Evolutionary conservation across 2,113 vertebrate species (phyloP), one percentile per base, ranked within the genome.

Genomic region (Paracanthobrama guichenoti): DNA sequence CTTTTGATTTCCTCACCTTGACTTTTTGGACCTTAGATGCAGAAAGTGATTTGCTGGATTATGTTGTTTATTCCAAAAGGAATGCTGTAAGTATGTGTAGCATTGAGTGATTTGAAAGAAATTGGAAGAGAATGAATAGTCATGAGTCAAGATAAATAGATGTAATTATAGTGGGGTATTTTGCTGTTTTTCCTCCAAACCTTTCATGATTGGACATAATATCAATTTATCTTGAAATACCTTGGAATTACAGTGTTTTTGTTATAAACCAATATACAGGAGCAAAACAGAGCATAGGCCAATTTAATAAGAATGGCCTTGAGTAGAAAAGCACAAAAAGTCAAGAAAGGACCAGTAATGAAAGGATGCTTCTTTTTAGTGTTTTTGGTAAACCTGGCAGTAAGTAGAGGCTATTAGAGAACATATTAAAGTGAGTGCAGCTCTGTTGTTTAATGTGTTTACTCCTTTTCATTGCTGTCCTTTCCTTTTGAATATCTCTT

Each of bases 321-420:
- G 35, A 44, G 14, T 67, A 26, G 31, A 69, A 31, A 81, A 42
- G 18, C 42, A 71, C n/a, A 22, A 46, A 44, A 42, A 46, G 44
- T 78, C 64, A 42, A 57, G 16, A 53, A 78, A 67, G n/a, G 11
- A 20, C 6, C 39, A 22, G 26, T 28, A 76, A 74, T 64, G 72
- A 72, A 82, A 71, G 12, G 28, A 42, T 42, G n/a, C 10, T 82
- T 39, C 26, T 76, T 31, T 66, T 64, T 78, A 39, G 20, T 60
- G 76, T 28, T 85, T 59, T 75, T 57, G 31, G 20, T 75, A 31
- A 72, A 72, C 75, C 67, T 18, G 35, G 57, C 73, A 62, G 81
- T 67, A 80, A 76, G 71, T 69, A 50, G 46, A 84, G 71, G 77
- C 71, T 87, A 81, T 84, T 74, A 80, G 44, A 14, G 39, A 69